Evolutionary conservation across 92 coral and sea anemone species (phyloP), one percentile per base, ranked within the genome.

Genomic region (Porites evermanni): DNA sequence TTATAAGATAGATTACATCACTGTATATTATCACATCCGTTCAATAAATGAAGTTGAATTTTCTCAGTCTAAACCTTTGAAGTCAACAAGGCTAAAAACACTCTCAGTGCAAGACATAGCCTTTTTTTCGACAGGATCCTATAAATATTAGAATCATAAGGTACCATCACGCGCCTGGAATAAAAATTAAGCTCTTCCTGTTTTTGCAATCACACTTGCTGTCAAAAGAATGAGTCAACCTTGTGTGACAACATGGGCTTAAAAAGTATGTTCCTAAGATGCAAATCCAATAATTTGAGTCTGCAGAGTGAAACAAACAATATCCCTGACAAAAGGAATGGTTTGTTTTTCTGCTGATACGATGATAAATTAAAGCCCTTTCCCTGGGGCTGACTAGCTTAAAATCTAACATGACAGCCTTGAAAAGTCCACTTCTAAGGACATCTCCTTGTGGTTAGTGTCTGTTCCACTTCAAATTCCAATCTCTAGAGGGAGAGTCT

Each of bases 321-420:
- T 17, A 6, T 53, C 60, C 19, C 44, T 26, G 67, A 74, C 52
- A 58, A 26, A 70, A 18, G 67, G 20, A 70, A 73, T 53, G 19
- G 78, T 21, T 26, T 23, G 17, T 24, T 12, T 8, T 59, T 53
- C 23, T 58, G 53, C 53, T 52, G 10, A 59, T 70, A 64, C 16
- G 23, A 53, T 7, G 84, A 67, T 80, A 54, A 70, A 32, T 70
- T 70, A 58, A 38, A 70, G 32, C 77, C 65, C 78, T 53, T 20
- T 32, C 12, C n/a, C 56, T 14, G 18, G 2, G 58, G 59, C 56
- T 81, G 70, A 56, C 20, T 18, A 10, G 54, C 69, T 70, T 70
- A 81, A 81, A 81, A 81, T 58, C 77, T 70, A 81, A 59, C 69
- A 59, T 10, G 20, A 4, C n/a, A 24, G 70, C 58, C 54, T 53